Conservation (phyloP, 2,797 vertebrate species). For the Carduelis carduelis region DNA sequence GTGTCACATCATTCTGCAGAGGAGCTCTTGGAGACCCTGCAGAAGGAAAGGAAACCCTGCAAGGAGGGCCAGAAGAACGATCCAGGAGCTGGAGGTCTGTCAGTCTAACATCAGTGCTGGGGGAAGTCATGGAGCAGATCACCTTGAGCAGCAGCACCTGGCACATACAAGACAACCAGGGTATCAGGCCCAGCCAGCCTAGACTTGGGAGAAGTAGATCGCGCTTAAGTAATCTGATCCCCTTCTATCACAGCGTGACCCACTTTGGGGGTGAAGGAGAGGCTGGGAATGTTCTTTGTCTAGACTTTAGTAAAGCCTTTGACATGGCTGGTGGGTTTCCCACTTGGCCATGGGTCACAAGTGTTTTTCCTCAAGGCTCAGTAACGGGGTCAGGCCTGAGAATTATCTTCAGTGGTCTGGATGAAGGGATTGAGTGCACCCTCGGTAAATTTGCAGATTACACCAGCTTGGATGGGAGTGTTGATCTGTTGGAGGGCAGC, state of each 20-base stretch:
- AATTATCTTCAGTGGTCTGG: neutral
- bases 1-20: neutral
- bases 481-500: neutral
- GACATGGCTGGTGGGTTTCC: neutral
- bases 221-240: neutral
- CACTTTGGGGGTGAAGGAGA: neutral
- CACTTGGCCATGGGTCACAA: neutral
- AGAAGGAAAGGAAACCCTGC: neutral
- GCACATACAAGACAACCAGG: neutral
- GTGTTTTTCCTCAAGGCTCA: neutral
- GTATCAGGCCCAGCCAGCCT: neutral
- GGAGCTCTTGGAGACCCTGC: neutral
- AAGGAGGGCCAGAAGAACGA: neutral
- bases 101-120: neutral
- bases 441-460: neutral
- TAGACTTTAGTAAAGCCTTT: neutral
- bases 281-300: neutral
- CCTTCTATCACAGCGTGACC: neutral
- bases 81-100: neutral
- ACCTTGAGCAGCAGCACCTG: neutral
- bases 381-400: neutral
- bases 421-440: neutral
- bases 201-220: neutral
- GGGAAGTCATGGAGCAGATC: neutral
- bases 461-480: neutral